These are phyloP conservation scores for Lobophora halterata DNA, from an alignment of 2,888 invertebrate species.

Conservation along the genomic window DNA sequence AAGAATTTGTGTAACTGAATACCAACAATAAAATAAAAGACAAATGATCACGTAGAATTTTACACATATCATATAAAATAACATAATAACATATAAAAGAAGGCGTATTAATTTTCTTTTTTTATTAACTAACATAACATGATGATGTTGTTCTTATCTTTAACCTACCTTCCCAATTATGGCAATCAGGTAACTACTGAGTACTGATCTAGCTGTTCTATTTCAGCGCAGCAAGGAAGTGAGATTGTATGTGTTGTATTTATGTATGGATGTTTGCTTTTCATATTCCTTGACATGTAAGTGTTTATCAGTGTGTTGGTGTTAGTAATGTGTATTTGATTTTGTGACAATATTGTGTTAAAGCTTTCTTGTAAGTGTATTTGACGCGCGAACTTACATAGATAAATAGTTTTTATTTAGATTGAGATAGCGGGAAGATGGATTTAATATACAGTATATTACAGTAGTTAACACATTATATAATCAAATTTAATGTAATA, in stretches of 20 bases:
- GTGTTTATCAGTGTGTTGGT: slow-evolving; percentile 31
- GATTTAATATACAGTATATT: too few relatives aligned
- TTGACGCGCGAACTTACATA: neutral
- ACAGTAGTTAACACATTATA: too few relatives aligned
- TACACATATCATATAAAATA: neutral
- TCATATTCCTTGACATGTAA: slow-evolving; percentile 33
- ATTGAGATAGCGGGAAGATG: too few relatives aligned
- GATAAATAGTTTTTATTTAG: neutral
- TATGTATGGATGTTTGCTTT: slow-evolving; percentile 30
- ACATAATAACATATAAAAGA: too few relatives aligned
- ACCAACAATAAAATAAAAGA: too few relatives aligned
- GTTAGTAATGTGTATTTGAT: slow-evolving; percentile 36
- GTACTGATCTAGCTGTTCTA: neutral
- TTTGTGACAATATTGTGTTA: slow-evolving; percentile 29
- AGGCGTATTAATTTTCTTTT: too few relatives aligned
- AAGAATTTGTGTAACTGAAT: too few relatives aligned
- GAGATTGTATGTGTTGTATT: slow-evolving; percentile 14
- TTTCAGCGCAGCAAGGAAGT: slow-evolving; percentile 19
- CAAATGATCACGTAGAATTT: neutral
- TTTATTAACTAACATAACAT: too few relatives aligned
- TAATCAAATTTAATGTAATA: too few relatives aligned
- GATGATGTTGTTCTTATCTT: too few relatives aligned
- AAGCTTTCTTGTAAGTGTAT: slow-evolving; percentile 8
- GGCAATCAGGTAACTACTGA: too few relatives aligned
- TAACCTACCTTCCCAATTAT: too few relatives aligned